phyloP scores from a whole-genome alignment of 2,113 vertebrate genomes.

The Cavia aperea region DNA sequence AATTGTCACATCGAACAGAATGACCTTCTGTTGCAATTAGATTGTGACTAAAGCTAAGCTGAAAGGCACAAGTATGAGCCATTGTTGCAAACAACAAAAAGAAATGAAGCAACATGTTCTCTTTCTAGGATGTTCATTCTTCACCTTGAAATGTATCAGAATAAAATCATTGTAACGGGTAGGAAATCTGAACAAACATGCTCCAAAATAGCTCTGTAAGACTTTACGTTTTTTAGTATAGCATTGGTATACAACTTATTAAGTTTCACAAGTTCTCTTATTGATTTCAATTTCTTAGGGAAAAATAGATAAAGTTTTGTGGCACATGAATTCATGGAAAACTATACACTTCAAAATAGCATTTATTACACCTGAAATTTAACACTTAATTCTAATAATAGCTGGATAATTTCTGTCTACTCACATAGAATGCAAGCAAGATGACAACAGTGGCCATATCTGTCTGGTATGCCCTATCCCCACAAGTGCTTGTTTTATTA shows the following conservation, averaged over 20 bases:
- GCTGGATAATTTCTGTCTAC: not conserved
- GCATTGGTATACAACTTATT: not conserved
- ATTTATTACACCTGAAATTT: not conserved
- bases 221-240: not conserved
- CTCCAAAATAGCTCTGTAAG: not conserved
- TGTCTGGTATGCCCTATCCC: not conserved
- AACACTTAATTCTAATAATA: not conserved
- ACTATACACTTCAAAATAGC: too few relatives aligned
- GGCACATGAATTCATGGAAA: not conserved
- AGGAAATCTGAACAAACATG: not conserved
- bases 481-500: constrained; percentile 64
- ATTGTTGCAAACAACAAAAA: not conserved
- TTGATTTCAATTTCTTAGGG: not conserved
- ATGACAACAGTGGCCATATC: not conserved
- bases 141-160: not conserved
- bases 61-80: not conserved
- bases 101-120: not conserved
- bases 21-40: not conserved
- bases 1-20: not conserved
- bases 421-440: not conserved
- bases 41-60: not conserved
- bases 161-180: not conserved
- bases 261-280: not conserved
- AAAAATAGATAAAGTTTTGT: not conserved
- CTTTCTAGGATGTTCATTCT: rapidly evolving